Conservation (phyloP, 2,888 invertebrate genomes). For the Andrena chrysosceles region DNA sequence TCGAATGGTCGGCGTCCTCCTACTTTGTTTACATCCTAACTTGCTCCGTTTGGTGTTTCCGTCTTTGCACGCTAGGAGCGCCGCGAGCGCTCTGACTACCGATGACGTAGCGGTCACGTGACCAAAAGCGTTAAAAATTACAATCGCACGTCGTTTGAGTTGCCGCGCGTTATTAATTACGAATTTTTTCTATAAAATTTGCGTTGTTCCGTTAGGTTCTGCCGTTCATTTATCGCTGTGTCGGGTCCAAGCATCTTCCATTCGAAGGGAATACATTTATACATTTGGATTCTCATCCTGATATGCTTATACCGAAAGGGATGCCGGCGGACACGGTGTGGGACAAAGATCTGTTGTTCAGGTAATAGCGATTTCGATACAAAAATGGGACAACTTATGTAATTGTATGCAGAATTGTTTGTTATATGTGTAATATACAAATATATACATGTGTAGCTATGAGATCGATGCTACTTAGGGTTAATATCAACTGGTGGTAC, state of each 20-base stretch:
- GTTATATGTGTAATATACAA: too few relatives aligned
- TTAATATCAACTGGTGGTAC: not conserved
- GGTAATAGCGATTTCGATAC: constrained; percentile 77
- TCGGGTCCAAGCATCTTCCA: constrained; percentile 93
- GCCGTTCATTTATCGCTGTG: constrained; percentile 91
- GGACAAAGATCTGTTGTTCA: constrained; percentile 90
- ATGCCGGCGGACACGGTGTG: constrained; percentile 91
- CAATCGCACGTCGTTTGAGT: not conserved
- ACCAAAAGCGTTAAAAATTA: constrained; percentile 27
- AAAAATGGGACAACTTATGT: not conserved
- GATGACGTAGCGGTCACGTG: constrained; percentile 50
- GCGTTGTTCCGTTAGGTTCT: constrained; percentile 83
- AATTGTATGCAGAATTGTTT: not conserved
- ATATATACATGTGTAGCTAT: too few relatives aligned
- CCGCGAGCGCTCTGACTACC: constrained; percentile 14
- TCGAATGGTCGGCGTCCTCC: constrained; percentile 26
- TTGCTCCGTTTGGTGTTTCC: constrained; percentile 33
- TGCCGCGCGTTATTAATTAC: too few relatives aligned
- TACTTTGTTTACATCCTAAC: constrained; percentile 62
- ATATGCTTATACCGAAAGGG: constrained; percentile 93
- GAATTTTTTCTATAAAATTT: not conserved
- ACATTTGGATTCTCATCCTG: constrained; percentile 97
- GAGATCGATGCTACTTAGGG: too few relatives aligned
- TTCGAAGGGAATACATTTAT: constrained; percentile 91
- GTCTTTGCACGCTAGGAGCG: constrained; percentile 50